Base-by-base conservation (phyloP, 2,888 invertebrate species). In the Agapetus fuscipes region DNA sequence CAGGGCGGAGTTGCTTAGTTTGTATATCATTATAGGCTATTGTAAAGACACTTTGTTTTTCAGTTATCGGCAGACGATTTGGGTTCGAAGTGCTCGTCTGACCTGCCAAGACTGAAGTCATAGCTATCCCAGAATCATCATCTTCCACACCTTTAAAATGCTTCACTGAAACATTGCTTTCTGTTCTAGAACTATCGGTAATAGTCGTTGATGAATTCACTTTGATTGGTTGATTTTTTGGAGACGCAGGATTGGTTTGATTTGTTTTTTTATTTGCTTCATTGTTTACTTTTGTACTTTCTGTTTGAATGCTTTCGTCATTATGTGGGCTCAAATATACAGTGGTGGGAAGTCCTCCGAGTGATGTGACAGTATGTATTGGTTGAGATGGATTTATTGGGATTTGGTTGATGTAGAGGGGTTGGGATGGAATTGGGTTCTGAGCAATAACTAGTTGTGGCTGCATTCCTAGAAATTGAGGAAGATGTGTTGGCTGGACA, bases 11-110 rank as follows among this genome's bases (percentile, higher is more conserved):
- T 55, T 86, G 84, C 54, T 83, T 83, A 1, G 88, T 89, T 50
- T 87, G 83, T 53, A 91, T 86, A 54, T 90, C 90, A 54, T 86
- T 87, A 56, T 91, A 93, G 1, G 90, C 90, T 50, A 93, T 93
- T 5, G 89, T 89, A 55, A 93, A 93, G 17, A 93, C 82, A 56
- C 90, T 91, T 57, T 91, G 90, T 65, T 91, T 93, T 54, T 90
- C 89, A 3, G 81, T 78, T 44, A 81, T 81, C 12, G 79, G 76
- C 52, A 81, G 72, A 45, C 79, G 66, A 45, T 74, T 74, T 6
- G 74, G 70, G 53, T 75, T 72, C 43, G 70, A 72, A 2, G 29
- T 17, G 12, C 37, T 44, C 31, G 69, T 63, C 42, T 75, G 66
- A 49, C 67, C 66, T 28, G 60, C 59, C 43, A 66, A 56, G 12